Conservation (phyloP, 1,140 invertebrate genomes). For the Bombus confusus region DNA sequence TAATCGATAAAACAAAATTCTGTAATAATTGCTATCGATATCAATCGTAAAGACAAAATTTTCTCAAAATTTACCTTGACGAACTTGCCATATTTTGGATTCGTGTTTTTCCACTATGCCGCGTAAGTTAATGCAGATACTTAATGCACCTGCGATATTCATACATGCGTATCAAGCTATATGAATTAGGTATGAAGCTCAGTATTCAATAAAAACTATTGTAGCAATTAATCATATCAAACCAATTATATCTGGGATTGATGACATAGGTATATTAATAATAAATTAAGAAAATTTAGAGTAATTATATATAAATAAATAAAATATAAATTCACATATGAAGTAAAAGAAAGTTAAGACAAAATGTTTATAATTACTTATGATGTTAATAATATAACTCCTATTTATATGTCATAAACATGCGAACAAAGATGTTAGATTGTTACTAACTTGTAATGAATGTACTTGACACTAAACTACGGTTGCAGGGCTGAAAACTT, state of each 20-base stretch:
- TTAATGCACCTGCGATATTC: neutral
- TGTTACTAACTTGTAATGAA: neutral
- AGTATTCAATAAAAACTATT: neutral
- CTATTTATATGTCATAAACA: neutral
- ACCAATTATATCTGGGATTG: neutral
- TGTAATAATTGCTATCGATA: neutral
- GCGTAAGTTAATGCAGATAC: conserved; percentile 40
- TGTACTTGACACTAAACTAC: neutral
- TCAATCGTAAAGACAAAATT: neutral
- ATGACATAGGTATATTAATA: neutral
- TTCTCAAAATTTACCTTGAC: conserved; percentile 69
- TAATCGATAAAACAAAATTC: neutral
- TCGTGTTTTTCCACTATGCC: conserved; percentile 38
- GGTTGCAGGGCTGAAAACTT: no score
- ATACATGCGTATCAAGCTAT: neutral
- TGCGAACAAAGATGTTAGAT: neutral
- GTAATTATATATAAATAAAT: neutral
- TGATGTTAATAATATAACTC: neutral
- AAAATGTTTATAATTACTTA: neutral
- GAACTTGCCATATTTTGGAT: conserved; percentile 72
- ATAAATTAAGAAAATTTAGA: neutral
- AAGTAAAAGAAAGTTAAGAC: neutral
- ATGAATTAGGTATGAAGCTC: neutral
- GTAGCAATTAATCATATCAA: no score
- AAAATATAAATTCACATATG: neutral